A percentile compares a stretch with the other conserved stretches of the same genome.
Evolutionary conservation across 23 tunicate species (phyloP).

Genomic region (Styela clava): DNA sequence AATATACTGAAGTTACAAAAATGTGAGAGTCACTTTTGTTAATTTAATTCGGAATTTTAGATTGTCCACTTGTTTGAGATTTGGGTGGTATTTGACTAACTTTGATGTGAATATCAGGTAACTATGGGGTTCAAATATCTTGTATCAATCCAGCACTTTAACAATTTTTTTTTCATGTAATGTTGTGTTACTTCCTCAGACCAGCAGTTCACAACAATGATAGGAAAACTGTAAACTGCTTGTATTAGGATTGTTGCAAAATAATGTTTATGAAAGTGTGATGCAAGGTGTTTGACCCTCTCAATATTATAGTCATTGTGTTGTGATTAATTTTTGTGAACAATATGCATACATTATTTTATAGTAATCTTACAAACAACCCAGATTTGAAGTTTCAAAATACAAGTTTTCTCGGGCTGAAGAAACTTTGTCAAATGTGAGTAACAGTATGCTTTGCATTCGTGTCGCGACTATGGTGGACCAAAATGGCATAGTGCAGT

Average conservation of each 20-base stretch:
- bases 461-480: too few relatives aligned
- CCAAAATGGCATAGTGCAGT: too few relatives aligned
- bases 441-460: neutral
- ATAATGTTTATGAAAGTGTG: too few relatives aligned
- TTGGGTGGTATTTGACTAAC: neutral
- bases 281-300: too few relatives aligned
- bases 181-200: neutral
- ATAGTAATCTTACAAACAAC: conserved; percentile 28
- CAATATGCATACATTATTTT: too few relatives aligned
- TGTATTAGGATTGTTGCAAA: too few relatives aligned
- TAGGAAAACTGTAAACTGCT: too few relatives aligned
- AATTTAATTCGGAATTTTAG: neutral
- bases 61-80: neutral
- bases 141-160: neutral
- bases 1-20: neutral
- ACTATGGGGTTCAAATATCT: neutral
- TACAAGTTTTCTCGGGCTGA: conserved; percentile 26
- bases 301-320: too few relatives aligned
- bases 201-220: too few relatives aligned
- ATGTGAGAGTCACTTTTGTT: neutral
- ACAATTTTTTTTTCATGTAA: neutral
- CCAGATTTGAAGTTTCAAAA: conserved; percentile 21
- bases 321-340: too few relatives aligned
- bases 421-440: conserved; percentile 15
- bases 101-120: neutral